Evolutionary conservation across 2,888 invertebrate species (phyloP).

Genomic region (Erebia aethiops): DNA sequence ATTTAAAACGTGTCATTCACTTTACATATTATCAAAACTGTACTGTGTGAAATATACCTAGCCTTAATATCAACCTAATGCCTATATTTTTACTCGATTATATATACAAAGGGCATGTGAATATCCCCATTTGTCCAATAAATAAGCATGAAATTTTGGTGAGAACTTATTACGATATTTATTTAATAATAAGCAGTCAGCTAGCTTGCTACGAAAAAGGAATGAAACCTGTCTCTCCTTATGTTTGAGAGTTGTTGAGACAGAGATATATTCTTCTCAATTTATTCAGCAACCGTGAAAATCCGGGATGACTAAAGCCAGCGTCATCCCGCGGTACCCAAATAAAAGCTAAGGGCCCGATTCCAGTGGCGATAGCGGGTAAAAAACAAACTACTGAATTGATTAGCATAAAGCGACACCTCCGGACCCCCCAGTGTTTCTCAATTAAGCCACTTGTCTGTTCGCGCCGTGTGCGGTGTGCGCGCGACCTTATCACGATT

Average conservation of each 20-base stretch:
- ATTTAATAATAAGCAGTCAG: neutral
- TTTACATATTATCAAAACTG: too few species aligned
- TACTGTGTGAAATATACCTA: too few species aligned
- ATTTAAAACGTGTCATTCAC: too few species aligned
- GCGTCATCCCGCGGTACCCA: conserved; percentile 48
- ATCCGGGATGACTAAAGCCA: conserved; percentile 7
- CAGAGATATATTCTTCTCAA: neutral
- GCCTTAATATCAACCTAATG: too few species aligned
- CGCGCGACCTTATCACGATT: conserved; percentile 71
- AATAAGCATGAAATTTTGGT: too few species aligned
- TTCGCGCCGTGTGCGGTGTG: conserved; percentile 67
- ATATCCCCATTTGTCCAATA: neutral
- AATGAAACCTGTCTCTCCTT: neutral
- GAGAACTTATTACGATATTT: too few species aligned
- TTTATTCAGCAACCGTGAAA: conserved; percentile 7
- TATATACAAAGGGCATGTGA: neutral
- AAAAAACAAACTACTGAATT: conserved; percentile 79
- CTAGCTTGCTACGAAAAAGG: neutral
- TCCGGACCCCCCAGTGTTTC: conserved; percentile 73
- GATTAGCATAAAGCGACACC: conserved; percentile 80
- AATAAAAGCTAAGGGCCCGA: conserved; percentile 57
- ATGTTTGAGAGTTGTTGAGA: neutral
- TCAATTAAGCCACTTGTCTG: conserved; percentile 82
- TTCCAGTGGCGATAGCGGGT: conserved; percentile 69
- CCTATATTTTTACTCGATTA: neutral